Evolutionary conservation across 1,140 invertebrate species (phyloP).

Genomic region (Danaus melanippus): DNA sequence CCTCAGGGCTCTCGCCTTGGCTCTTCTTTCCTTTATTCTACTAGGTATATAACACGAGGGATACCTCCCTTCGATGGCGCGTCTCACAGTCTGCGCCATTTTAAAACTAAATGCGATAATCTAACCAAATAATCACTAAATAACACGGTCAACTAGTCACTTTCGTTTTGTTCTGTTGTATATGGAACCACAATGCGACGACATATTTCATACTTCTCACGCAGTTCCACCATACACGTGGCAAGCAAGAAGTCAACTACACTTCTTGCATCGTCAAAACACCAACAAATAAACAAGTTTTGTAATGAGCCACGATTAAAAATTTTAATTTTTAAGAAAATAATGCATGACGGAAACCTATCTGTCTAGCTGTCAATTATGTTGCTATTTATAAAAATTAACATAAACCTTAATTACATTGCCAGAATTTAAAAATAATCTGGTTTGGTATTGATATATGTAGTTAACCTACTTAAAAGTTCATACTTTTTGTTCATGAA

Average conservation of each 20-base stretch:
- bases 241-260: conserved; percentile 1
- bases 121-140: conserved; percentile 34
- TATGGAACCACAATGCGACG: conserved; percentile 49
- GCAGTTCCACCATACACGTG: conserved; percentile 30
- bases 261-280: conserved; percentile 9
- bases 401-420: too few relatives aligned
- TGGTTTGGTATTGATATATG: too few relatives aligned
- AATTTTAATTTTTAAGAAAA: conserved; percentile 3
- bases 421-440: too few relatives aligned
- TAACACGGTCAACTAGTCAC: conserved; percentile 55
- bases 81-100: conserved; percentile 63
- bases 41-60: conserved; percentile 80
- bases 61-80: conserved; percentile 73
- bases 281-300: not conserved
- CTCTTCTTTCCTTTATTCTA: conserved; percentile 81
- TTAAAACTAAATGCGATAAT: conserved; percentile 32
- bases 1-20: conserved; percentile 76
- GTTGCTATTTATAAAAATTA: not conserved
- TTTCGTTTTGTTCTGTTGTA: conserved; percentile 70
- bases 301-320: not conserved
- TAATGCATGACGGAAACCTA: conserved; percentile 9
- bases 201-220: conserved; percentile 58
- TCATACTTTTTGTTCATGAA: too few relatives aligned
- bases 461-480: too few relatives aligned
- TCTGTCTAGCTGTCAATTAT: conserved; percentile 4